phyloP scores from a whole-genome alignment of 2,888 invertebrate genomes.

The Quadroppia sp. region DNA sequence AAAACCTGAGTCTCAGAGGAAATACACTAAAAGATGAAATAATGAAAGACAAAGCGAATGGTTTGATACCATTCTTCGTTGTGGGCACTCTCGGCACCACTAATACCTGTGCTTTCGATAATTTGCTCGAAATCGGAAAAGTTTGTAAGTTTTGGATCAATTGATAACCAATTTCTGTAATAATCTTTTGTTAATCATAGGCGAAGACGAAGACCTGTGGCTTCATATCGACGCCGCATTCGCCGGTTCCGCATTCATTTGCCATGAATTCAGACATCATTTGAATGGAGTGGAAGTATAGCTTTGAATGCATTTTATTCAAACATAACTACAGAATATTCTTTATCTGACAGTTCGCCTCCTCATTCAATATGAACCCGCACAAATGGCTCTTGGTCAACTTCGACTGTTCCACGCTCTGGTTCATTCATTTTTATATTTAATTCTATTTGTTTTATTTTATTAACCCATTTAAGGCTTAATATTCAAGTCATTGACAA shows the following conservation, averaged over 20 bases:
- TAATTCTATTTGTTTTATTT: neutral
- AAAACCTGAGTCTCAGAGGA: conserved; percentile 60
- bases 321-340: neutral
- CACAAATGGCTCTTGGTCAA: conserved; percentile 94
- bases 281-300: conserved; percentile 59
- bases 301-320: neutral
- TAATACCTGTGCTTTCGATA: conserved; percentile 90
- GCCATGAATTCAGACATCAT: conserved; percentile 80
- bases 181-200: conserved; percentile 48
- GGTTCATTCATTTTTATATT: conserved; percentile 57
- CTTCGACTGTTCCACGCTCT: conserved; percentile 94
- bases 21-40: conserved; percentile 65
- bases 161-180: neutral
- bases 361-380: conserved; percentile 88
- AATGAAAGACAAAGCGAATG: conserved; percentile 69
- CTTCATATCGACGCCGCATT: conserved; percentile 95
- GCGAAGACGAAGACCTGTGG: conserved; percentile 68
- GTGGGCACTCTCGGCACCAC: conserved; percentile 90
- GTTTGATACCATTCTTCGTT: conserved; percentile 81
- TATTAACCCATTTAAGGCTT: no score
- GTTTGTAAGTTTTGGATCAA: conserved; percentile 60
- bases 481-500: neutral
- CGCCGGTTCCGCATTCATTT: conserved; percentile 84
- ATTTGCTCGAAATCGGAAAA: conserved; percentile 73
- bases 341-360: conserved; percentile 61